Evolutionary conservation across 2,797 vertebrate species (phyloP).

Genomic region (Parotocinclus haroldoi): DNA sequence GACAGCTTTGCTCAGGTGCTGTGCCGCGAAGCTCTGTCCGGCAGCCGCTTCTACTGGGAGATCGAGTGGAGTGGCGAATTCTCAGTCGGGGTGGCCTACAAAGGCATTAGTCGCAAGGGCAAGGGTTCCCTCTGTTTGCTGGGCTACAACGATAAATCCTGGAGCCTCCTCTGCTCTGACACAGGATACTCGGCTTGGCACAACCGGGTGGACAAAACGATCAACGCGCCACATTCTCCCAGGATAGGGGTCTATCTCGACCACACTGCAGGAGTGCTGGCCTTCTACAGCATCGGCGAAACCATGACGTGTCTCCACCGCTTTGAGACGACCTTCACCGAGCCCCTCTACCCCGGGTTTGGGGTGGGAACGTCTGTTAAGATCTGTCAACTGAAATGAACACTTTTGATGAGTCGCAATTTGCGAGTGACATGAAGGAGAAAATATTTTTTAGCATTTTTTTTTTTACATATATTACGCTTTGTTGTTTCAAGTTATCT

Average conservation of each 20-base stretch:
- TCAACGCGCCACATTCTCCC: slow-evolving; percentile 71
- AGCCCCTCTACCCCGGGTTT: slow-evolving; percentile 77
- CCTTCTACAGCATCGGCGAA: slow-evolving; percentile 75
- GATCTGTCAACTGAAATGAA: slow-evolving; percentile 76
- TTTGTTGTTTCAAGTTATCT: slow-evolving; percentile 16
- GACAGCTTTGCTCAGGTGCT: slow-evolving; percentile 79
- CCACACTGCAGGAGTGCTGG: slow-evolving; percentile 69
- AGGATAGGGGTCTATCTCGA: slow-evolving; percentile 78
- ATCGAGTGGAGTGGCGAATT: slow-evolving; percentile 80
- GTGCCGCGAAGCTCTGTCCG: slow-evolving; percentile 71
- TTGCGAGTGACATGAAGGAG: slow-evolving; percentile 14
- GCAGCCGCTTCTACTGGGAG: slow-evolving; percentile 79
- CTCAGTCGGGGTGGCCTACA: slow-evolving; percentile 76
- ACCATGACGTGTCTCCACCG: slow-evolving; percentile 76
- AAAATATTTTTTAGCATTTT: slow-evolving; percentile 21
- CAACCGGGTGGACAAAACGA: slow-evolving; percentile 69
- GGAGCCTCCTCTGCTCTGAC: slow-evolving; percentile 79
- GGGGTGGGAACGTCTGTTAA: slow-evolving; percentile 79
- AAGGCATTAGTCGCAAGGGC: slow-evolving; percentile 74
- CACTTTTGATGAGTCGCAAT: slow-evolving; percentile 6
- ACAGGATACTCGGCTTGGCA: slow-evolving; percentile 79
- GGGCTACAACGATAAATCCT: slow-evolving; percentile 79
- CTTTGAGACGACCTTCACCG: slow-evolving; percentile 72
- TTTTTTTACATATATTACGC: slow-evolving; percentile 31
- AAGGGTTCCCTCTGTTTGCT: slow-evolving; percentile 77